These are phyloP conservation scores for Apodemia zela DNA, from an alignment of 2,888 invertebrate species.

Conservation along the genomic window DNA sequence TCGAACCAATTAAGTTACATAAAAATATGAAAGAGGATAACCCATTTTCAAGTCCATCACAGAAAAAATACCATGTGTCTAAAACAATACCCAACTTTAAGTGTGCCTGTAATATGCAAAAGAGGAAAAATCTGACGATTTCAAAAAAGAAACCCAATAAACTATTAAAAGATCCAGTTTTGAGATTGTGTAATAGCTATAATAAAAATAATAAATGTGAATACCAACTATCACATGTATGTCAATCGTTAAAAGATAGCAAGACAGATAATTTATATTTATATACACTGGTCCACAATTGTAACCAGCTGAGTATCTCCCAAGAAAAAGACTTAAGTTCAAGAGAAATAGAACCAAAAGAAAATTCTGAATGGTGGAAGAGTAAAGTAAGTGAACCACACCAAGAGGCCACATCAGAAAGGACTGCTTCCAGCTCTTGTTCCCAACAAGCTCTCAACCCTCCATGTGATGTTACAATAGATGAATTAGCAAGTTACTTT, in stretches of 20 bases:
- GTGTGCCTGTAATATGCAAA: slow-evolving; percentile 52
- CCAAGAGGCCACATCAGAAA: slow-evolving; percentile 43
- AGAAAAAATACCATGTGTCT: slow-evolving; percentile 35
- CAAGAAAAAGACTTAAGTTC: slow-evolving; percentile 37
- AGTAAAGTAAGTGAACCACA: slow-evolving; percentile 35
- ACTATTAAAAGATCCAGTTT: slow-evolving; percentile 78
- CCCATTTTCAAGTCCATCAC: slow-evolving; percentile 47
- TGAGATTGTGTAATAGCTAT: slow-evolving; percentile 66
- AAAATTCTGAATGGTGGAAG: slow-evolving; percentile 58
- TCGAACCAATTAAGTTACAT: slow-evolving; percentile 63
- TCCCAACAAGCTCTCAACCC: slow-evolving; percentile 89
- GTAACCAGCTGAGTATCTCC: slow-evolving; percentile 67
- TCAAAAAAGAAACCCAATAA: slow-evolving; percentile 65
- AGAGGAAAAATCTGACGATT: slow-evolving; percentile 46
- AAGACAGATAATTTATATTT: slow-evolving; percentile 53
- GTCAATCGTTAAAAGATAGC: slow-evolving; percentile 29
- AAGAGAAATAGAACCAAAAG: slow-evolving; percentile 35
- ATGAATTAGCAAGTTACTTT: slow-evolving; percentile 96
- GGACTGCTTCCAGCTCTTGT: slow-evolving; percentile 75
- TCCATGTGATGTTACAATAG: slow-evolving; percentile 93
- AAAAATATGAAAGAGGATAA: slow-evolving; percentile 50
- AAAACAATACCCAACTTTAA: slow-evolving; percentile 41
- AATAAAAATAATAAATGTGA: slow-evolving; percentile 35
- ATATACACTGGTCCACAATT: slow-evolving; percentile 64
- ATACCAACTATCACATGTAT: slow-evolving; percentile 31